Evolutionary conservation across 2,797 vertebrate species (phyloP).

Genomic region (Meriones psammophilus): DNA sequence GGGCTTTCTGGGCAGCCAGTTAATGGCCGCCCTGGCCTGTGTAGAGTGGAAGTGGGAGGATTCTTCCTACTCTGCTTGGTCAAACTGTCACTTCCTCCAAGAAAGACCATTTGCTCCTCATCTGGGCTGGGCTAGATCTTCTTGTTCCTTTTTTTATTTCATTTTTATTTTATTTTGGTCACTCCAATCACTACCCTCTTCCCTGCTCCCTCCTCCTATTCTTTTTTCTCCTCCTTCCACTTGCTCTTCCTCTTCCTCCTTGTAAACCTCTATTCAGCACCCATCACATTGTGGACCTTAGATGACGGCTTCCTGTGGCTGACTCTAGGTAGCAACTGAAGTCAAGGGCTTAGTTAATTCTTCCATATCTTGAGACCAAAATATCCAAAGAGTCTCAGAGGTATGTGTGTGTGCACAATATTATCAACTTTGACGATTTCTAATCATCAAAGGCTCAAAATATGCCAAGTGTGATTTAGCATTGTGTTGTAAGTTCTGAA

Average conservation of each 20-base stretch:
- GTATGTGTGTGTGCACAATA: not conserved
- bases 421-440: slow-evolving; percentile 15
- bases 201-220: not conserved
- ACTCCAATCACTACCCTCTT: not conserved
- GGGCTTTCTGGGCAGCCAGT: not conserved
- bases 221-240: not conserved
- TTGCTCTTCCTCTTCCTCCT: fast-evolving
- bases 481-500: not conserved
- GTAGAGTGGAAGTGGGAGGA: too few relatives aligned
- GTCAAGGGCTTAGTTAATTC: not conserved
- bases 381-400: not conserved
- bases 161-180: not conserved
- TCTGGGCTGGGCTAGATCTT: not conserved
- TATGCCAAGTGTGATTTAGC: not conserved
- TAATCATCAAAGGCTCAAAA: not conserved
- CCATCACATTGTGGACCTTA: not conserved
- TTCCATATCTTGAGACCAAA: not conserved
- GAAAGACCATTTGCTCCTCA: not conserved
- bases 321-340: not conserved
- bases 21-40: too few relatives aligned
- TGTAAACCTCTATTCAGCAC: not conserved
- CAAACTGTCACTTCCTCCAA: not conserved
- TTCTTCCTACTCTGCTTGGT: not conserved
- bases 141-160: not conserved
- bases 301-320: not conserved